Evolutionary conservation across 2,113 vertebrate species (phyloP), one percentile per base, ranked within the genome.

Genomic region (Percopsis transmontana): DNA sequence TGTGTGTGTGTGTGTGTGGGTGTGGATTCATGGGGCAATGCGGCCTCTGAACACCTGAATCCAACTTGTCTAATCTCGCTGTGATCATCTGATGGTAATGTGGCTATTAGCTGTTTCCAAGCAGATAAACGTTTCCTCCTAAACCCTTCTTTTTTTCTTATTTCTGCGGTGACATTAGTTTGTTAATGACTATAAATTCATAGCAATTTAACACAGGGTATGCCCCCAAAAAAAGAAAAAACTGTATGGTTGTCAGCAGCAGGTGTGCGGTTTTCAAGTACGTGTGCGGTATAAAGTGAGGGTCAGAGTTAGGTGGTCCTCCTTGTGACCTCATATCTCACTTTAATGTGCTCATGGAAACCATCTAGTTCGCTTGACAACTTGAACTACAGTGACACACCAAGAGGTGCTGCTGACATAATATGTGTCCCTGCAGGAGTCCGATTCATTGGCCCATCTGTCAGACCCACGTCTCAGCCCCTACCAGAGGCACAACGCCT

Each of bases 401-500:
- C 27, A 33, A 70, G 65, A 83, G 76, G 85, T 87, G 82, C 54
- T 62, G 59, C 60, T 82, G 87, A 90, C 72, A 84, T 6, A 33
- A 33, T 33, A 2, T 76, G 39, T 61, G 1, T 76, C 48, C 78
- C 38, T 77, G 19, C 89, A 99, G 97, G 93, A 93, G 72, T 81
- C 90, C 12, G 95, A 97, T 76, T 76, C 77, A 50, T 83, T 87
- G 79, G 89, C 87, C 57, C 86, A 90, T 69, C 81, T 93, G 16
- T 72, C 87, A 70, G 95, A 94, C 38, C 84, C 88, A 3, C 86
- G 84, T 16, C 93, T 90, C 84, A 88, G 91, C 67, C 91, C 87
- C 0, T 98, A 96, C 85, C 93, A 94, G 87, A 95, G 96, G 76
- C 97, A 97, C 91, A 97, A 99, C 76, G 94, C 95, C 72, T 99